Percentiles rank a stretch among this genome's conserved stretches.
Conservation (phyloP, 2,113 vertebrate species). For the Leucopsar rothschildi region DNA sequence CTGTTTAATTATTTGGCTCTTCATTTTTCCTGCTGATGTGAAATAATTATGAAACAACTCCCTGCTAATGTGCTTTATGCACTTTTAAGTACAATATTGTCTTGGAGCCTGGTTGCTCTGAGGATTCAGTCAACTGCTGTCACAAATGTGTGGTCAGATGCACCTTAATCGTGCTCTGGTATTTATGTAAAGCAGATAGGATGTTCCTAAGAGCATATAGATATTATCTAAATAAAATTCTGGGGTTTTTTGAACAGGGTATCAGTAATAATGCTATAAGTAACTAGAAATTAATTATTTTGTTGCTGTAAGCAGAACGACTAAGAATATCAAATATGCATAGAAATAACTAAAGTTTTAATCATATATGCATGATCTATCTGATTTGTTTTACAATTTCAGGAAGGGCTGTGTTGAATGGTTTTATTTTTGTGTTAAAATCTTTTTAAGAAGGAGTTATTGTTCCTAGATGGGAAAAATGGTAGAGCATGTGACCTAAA, state of each 20-base stretch:
- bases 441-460: not conserved
- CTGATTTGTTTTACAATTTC: not conserved
- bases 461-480: not conserved
- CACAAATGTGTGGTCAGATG: not conserved
- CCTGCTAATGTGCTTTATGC: not conserved
- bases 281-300: not conserved
- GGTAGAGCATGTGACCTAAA: not conserved
- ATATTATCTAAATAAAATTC: not conserved
- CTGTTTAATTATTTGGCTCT: conserved; percentile 4
- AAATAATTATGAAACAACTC: not conserved
- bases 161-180: not conserved
- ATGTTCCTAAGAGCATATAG: not conserved
- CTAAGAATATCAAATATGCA: not conserved
- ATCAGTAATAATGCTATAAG: not conserved
- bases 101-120: not conserved
- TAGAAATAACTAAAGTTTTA: not conserved
- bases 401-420: not conserved
- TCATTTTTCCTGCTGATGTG: not conserved
- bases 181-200: not conserved
- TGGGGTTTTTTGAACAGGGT: not conserved
- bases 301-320: not conserved
- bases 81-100: not conserved
- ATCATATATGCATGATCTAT: not conserved
- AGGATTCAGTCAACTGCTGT: not conserved
- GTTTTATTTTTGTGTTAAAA: not conserved